Evolutionary conservation across 2,888 invertebrate genomes (phyloP).

Genomic region (Drosophila anomelani): DNA sequence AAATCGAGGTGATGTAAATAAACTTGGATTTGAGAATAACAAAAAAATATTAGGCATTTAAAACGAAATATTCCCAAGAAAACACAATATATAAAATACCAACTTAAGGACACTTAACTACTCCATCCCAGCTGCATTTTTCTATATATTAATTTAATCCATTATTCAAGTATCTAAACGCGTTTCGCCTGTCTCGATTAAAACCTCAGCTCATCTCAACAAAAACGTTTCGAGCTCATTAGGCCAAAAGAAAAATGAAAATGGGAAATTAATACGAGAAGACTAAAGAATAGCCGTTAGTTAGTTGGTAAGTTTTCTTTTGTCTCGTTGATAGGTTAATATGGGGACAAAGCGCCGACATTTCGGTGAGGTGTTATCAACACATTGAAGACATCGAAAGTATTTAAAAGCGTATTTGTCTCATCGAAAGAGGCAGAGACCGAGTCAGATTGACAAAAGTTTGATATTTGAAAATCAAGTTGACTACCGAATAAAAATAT

Average conservation of each 20-base stretch:
- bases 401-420: conserved; percentile 71
- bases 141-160: conserved; percentile 13
- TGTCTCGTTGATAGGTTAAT: conserved; percentile 32
- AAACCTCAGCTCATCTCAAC: not conserved
- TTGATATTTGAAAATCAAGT: conserved; percentile 49
- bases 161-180: conserved; percentile 24
- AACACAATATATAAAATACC: not conserved
- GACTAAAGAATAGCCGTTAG: conserved; percentile 32
- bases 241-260: conserved; percentile 31
- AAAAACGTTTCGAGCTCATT: conserved; percentile 24
- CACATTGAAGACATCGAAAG: conserved; percentile 40
- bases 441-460: conserved; percentile 6
- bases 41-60: not conserved
- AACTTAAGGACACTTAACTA: too few relatives aligned
- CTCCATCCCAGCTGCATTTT: not conserved
- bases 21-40: not conserved
- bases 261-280: conserved; percentile 34
- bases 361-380: conserved; percentile 49
- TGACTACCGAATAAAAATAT: conserved; percentile 61
- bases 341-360: conserved; percentile 31
- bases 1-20: conserved; percentile 17
- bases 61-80: not conserved
- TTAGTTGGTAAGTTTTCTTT: conserved; percentile 21
- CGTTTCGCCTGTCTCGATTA: conserved; percentile 18
- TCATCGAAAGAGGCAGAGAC: conserved; percentile 5